These are phyloP conservation scores for Oegoconia quadripuncta DNA, from an alignment of 2,888 invertebrate genomes.

Conservation along the genomic window DNA sequence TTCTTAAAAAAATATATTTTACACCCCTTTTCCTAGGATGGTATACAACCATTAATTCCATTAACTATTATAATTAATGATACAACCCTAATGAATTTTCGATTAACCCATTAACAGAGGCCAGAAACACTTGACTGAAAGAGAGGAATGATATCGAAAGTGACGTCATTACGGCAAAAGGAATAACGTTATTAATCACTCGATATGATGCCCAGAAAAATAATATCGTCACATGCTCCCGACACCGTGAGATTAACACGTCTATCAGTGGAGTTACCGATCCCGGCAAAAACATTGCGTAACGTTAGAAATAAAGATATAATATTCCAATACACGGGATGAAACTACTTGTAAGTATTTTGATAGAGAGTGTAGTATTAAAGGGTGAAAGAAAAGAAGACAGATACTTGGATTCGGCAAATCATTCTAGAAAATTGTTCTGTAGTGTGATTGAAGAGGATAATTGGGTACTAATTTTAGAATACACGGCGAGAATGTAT, in stretches of 20 bases:
- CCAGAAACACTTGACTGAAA: constrained; percentile 32
- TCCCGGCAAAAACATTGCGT: constrained; percentile 29
- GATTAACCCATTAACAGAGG: constrained; percentile 47
- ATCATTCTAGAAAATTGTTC: too few relatives aligned
- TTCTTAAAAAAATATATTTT: too few relatives aligned
- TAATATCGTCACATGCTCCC: constrained; percentile 73
- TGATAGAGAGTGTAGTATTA: too few relatives aligned
- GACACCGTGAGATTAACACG: constrained; percentile 74
- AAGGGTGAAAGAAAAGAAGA: too few relatives aligned
- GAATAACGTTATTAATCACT: constrained; percentile 74
- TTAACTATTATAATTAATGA: constrained; percentile 26
- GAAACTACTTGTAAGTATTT: too few relatives aligned
- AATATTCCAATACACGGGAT: background rate
- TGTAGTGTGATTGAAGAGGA: too few relatives aligned
- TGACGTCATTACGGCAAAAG: constrained; percentile 56
- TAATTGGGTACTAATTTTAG: too few relatives aligned
- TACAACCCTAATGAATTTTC: constrained; percentile 29
- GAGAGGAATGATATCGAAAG: constrained; percentile 40
- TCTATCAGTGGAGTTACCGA: constrained; percentile 43
- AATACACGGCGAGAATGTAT: too few relatives aligned
- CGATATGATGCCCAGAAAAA: constrained; percentile 67
- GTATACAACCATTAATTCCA: too few relatives aligned
- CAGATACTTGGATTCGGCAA: too few relatives aligned
- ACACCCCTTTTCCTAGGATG: too few relatives aligned
- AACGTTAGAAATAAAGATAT: constrained; percentile 19